These are phyloP conservation scores for Trogon melanurus DNA, from an alignment of 2,113 vertebrate genomes.

Conservation along the genomic window DNA sequence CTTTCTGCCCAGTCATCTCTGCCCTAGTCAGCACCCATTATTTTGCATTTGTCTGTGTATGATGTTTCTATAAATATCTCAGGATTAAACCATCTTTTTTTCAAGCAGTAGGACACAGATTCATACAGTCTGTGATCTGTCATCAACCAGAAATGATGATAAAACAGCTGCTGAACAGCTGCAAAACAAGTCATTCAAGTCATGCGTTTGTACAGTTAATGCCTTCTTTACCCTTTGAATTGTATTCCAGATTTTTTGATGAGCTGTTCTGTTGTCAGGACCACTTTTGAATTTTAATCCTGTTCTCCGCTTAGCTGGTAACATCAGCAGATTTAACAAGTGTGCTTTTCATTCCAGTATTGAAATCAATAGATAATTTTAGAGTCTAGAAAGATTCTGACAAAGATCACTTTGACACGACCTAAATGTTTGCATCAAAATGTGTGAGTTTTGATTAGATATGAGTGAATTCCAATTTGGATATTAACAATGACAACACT, in stretches of 20 bases:
- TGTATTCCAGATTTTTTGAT: not conserved
- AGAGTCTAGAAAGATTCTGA: not conserved
- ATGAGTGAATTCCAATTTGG: not conserved
- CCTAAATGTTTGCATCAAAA: constrained; percentile 9
- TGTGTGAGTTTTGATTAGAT: not conserved
- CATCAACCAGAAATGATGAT: not conserved
- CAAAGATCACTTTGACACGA: not conserved
- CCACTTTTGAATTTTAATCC: constrained; percentile 40
- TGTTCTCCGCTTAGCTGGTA: not conserved
- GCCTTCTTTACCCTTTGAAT: not conserved
- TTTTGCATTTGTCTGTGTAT: not conserved
- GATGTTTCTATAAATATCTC: not conserved
- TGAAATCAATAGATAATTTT: constrained; percentile 37
- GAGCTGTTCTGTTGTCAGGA: not conserved
- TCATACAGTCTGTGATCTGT: not conserved
- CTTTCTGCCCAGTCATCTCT: not conserved
- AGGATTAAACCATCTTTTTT: not conserved
- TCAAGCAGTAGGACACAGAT: not conserved
- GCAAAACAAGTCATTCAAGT: not conserved
- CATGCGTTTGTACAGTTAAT: not conserved
- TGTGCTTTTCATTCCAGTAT: not conserved
- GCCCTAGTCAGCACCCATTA: not conserved
- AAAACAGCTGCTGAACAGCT: constrained; percentile 16
- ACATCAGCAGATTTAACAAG: constrained; percentile 42
- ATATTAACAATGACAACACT: not conserved